Conservation (phyloP, 1,140 invertebrate genomes). For the Brachionus manjavacas region DNA sequence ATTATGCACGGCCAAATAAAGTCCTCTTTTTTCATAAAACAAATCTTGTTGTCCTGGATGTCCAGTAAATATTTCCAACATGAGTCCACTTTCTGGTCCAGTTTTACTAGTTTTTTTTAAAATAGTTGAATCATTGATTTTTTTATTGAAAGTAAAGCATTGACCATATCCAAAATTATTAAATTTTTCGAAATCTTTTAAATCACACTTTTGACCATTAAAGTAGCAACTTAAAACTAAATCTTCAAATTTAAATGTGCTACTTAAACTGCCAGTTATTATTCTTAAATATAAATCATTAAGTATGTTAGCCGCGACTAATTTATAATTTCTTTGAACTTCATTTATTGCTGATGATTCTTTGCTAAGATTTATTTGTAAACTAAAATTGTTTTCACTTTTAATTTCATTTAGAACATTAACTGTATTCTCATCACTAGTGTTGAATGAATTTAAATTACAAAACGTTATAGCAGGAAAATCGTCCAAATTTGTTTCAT, state of each 20-base stretch:
- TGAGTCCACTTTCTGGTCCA: constrained; percentile 15
- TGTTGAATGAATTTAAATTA: constrained; percentile 24
- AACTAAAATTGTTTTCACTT: neutral
- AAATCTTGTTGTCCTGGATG: neutral
- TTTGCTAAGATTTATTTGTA: neutral
- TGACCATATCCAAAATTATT: neutral
- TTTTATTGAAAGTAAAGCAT: constrained; percentile 4
- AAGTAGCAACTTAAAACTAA: constrained; percentile 1
- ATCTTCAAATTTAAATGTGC: neutral
- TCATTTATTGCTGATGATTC: neutral
- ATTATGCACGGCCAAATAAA: constrained; percentile 15
- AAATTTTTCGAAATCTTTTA: neutral
- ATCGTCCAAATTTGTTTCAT: neutral
- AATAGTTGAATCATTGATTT: neutral
- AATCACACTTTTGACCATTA: neutral
- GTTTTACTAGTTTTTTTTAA: constrained; percentile 14
- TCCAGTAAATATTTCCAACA: constrained; percentile 19
- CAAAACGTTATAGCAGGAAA: constrained; percentile 33
- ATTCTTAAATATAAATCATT: neutral
- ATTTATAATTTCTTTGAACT: neutral
- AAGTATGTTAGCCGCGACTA: neutral
- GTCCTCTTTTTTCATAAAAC: neutral
- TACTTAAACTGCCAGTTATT: neutral
- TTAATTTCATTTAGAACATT: neutral
- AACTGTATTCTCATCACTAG: neutral